Evolutionary conservation across 1,140 invertebrate genomes (phyloP).

Genomic region (Orchesella cincta): DNA sequence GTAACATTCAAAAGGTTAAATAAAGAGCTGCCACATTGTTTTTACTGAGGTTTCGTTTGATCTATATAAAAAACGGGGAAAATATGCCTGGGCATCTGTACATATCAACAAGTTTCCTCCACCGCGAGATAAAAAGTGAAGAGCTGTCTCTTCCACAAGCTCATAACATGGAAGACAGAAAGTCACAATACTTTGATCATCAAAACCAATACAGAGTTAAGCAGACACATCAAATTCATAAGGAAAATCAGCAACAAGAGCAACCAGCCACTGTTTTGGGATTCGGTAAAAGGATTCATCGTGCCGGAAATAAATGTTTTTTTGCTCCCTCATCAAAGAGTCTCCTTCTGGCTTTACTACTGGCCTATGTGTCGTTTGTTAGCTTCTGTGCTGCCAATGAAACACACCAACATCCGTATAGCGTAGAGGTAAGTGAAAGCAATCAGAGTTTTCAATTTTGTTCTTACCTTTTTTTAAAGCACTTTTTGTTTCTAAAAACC

Average conservation of each 20-base stretch:
- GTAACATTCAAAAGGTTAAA: too few relatives aligned
- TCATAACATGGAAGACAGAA: not conserved
- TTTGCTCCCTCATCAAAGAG: constrained; percentile 22
- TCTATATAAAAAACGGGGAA: not conserved
- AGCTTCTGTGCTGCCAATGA: not conserved
- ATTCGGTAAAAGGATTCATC: not conserved
- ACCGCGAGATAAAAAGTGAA: too few relatives aligned
- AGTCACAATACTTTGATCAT: not conserved
- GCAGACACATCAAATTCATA: not conserved
- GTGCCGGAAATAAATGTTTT: constrained; percentile 22
- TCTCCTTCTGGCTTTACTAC: constrained; percentile 9
- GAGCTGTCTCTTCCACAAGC: not conserved
- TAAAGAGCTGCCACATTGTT: too few relatives aligned
- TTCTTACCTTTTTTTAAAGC: too few relatives aligned
- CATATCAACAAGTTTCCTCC: constrained; percentile 14
- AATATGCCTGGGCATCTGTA: not conserved
- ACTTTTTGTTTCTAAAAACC: too few relatives aligned
- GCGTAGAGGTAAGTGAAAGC: constrained; percentile 5
- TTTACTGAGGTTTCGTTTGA: too few relatives aligned
- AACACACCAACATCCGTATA: constrained; percentile 17
- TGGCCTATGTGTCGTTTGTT: not conserved
- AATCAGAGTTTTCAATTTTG: too few relatives aligned
- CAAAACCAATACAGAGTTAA: not conserved
- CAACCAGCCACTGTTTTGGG: not conserved
- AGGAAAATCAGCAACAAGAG: not conserved